Base-by-base conservation (phyloP, 2,888 invertebrate genomes). In the Lacanobia oleracea region DNA sequence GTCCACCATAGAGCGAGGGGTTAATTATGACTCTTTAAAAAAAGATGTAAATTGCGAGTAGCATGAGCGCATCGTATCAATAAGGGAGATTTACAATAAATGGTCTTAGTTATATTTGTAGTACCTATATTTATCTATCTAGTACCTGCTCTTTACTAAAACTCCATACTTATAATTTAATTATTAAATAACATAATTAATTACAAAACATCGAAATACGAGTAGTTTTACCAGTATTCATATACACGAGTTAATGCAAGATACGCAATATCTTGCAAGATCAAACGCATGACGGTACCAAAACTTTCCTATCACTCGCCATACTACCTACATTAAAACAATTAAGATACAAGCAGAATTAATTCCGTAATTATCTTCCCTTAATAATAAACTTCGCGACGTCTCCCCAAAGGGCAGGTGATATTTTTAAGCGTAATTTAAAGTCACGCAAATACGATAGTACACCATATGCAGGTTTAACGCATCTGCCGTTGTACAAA, bases 401-500 rank as follows among this genome's bases (percentile, higher is more conserved):
- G 62, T 45, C 51, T 45, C 23, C 16, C 54, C 33, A 50, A 45
- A 68, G 67, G 85, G 88, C 92, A 93, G 92, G 90, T 93, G 93
- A 76, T 87, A 72, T 84, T 88, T 88, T 88, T 87, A 81, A 72
- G 72, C 70, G 21, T 82, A 82, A 86, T 87, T 88, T 87, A 83
- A 90, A 87, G 86, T 83, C 85, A 85, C 75, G 86, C 87, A 89
- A 91, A 90, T 83, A 91, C 82, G 89, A 88, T 89, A 90, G 87
- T 61, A 69, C 51, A 60, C 62, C 71, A 54, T 64, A 75, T 92
- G 93, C 93, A 93, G 89, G 91, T 91, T 92, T 88, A 86, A 72
- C 90, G 90, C 93, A 94, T 93, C 93, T 94, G 93, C 89, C 91
- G 86, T 84, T 86, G 81, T 76, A 81, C 71, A 82, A 83, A 85